These are phyloP conservation scores for Hyalella azteca DNA, from an alignment of 2,888 invertebrate species.

Conservation along the genomic window DNA sequence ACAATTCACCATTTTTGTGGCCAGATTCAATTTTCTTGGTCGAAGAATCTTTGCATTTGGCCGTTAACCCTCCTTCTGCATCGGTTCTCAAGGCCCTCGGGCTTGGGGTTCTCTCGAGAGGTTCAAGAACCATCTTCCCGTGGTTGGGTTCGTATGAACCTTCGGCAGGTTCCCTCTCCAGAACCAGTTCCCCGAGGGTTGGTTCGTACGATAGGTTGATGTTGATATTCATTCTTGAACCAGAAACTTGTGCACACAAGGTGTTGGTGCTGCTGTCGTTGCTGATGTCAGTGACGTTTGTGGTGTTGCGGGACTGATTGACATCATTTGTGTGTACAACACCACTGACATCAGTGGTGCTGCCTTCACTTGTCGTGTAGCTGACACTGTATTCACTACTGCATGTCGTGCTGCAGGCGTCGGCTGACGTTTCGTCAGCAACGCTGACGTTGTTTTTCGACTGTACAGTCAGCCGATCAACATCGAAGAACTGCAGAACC, in stretches of 20 bases:
- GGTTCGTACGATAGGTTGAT: conserved; percentile 23
- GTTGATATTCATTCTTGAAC: neutral
- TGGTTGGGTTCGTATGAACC: no score
- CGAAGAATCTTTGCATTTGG: no score
- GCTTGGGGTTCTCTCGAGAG: no score
- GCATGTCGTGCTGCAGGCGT: neutral
- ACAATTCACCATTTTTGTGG: no score
- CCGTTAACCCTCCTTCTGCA: no score
- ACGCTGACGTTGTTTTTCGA: neutral
- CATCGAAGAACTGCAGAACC: neutral
- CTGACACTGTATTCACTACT: neutral
- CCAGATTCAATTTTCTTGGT: no score
- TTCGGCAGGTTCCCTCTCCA: no score
- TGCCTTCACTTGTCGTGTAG: neutral
- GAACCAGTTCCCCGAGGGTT: neutral
- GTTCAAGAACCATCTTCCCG: no score
- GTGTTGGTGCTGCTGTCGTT: conserved; percentile 26
- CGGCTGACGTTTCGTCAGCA: neutral
- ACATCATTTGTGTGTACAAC: no score
- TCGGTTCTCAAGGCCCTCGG: no score
- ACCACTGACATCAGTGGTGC: neutral
- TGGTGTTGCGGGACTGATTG: neutral
- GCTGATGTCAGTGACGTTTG: neutral
- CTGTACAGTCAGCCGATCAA: neutral
- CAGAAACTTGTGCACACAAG: neutral